A percentile compares a stretch with the other conserved stretches of the same genome.
Evolutionary conservation across 1,140 invertebrate genomes (phyloP).

Genomic region (Heliconius congener): DNA sequence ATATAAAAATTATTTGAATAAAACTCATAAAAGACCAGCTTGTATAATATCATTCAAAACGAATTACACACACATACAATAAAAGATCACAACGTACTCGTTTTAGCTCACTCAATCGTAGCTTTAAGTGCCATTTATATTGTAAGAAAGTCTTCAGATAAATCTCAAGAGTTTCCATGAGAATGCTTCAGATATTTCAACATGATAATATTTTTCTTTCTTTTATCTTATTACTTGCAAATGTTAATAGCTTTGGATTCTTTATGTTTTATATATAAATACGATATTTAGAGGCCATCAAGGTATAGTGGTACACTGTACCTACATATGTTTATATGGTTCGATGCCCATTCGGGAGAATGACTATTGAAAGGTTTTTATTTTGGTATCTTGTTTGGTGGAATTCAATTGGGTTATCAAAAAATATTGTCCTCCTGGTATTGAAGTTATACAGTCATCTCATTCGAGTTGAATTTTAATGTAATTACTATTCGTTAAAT

Average conservation of each 20-base stretch:
- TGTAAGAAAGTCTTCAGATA: neutral
- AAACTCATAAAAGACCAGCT: neutral
- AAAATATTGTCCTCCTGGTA: too few species aligned
- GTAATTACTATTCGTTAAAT: too few species aligned
- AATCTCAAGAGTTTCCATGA: neutral
- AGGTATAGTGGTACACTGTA: too few species aligned
- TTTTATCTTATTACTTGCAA: neutral
- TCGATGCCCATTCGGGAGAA: too few species aligned
- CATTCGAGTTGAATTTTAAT: too few species aligned
- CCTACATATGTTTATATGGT: too few species aligned
- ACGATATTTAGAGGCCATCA: too few species aligned
- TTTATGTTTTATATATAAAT: neutral
- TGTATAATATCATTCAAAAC: neutral
- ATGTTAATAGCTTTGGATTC: neutral
- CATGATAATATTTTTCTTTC: neutral
- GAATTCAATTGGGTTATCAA: too few species aligned
- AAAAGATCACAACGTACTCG: neutral
- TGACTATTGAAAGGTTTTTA: too few species aligned
- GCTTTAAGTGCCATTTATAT: neutral
- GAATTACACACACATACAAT: neutral
- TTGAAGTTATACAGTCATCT: too few species aligned
- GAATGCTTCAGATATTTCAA: neutral
- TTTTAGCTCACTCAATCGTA: neutral
- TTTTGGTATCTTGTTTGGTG: too few species aligned
- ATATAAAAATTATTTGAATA: neutral